Evolutionary conservation across 2,113 vertebrate species (phyloP), one percentile per base, ranked within the genome.

Genomic region (Podiceps cristatus): DNA sequence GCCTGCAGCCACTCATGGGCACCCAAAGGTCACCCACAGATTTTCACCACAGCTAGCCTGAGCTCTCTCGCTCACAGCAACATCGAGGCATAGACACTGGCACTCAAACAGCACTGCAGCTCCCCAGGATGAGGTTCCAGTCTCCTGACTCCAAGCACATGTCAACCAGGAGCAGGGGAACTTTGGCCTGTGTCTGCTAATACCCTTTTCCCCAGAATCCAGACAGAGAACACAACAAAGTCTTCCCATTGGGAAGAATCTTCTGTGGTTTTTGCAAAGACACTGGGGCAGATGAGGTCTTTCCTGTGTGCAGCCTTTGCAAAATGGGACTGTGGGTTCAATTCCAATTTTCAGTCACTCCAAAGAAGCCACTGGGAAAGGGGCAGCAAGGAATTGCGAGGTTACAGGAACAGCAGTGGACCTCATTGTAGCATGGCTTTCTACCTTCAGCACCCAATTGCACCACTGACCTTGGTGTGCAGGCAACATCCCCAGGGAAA

Each of bases 1-100:
- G 1, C 33, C 52, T 33, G 66, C 33, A 59, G 50, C 17, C 1
- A 1, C 55, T 64, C 45, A 28, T 0, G 9, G 59, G 55, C 40
- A 88, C 40, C n/a, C 13, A 5, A 2, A 60, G 9, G 35, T 45
- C 77, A 83, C 73, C 16, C 33, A 23, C 27, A 20, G 7, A 5
- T 10, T 60, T 75, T 62, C 81, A 84, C 67, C 18, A 69, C 20
- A 16, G 28, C 8, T 25, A 47, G 7, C 24, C 44, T 31, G 29
- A 69, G 59, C 64, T 58, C 22, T 23, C 35, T n/a, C 5, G 3
- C 37, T 23, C 81, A 50, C 56, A 56, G 62, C 6, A 23, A 35
- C 71, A 47, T 35, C 1, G 1, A 75, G 52, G 45, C 6, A 3
- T 3, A 40, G 22, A 55, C 23, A 64, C n/a, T 50, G 33, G 24